phyloP scores from a whole-genome alignment of 2,113 vertebrate species.

The Melanostigma gelatinosum region DNA sequence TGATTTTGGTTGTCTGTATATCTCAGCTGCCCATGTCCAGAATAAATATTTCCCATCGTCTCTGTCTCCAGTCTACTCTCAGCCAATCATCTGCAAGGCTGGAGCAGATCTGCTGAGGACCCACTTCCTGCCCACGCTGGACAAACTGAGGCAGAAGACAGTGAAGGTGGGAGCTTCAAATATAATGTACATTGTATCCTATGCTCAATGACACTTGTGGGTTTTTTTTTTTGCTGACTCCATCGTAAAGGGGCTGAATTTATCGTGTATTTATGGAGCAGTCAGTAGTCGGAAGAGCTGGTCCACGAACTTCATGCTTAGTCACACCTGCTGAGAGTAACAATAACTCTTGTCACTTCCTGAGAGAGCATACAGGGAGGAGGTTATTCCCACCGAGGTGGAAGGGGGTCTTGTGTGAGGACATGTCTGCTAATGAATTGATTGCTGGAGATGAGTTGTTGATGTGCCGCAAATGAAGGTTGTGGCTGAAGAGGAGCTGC shows the following conservation, averaged over 20 bases:
- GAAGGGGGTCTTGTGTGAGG: background rate
- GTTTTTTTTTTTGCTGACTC: background rate
- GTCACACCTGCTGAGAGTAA: background rate
- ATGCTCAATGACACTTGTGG: conserved; percentile 10
- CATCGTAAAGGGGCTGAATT: conserved; percentile 20
- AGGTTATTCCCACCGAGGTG: background rate
- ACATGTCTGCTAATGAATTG: conserved; percentile 1
- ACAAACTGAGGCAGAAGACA: conserved; percentile 96
- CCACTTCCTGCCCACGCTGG: conserved; percentile 95
- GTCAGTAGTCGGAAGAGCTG: background rate
- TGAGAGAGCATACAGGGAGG: background rate
- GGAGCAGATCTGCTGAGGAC: conserved; percentile 90
- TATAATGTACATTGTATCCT: background rate
- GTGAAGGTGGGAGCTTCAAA: conserved; percentile 82
- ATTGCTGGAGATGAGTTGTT: conserved; percentile 11
- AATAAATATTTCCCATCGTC: conserved; percentile 6
- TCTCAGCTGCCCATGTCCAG: background rate
- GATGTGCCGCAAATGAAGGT: conserved; percentile 71
- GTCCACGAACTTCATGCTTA: background rate
- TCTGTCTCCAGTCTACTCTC: conserved; percentile 88
- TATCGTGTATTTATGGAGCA: background rate
- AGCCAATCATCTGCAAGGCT: conserved; percentile 97
- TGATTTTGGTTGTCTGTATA: background rate
- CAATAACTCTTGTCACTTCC: background rate
- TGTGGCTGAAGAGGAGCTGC: conserved; percentile 91